These are phyloP conservation scores for Scotopteryx bipunctaria DNA, from an alignment of 2,888 invertebrate genomes.

Conservation along the genomic window DNA sequence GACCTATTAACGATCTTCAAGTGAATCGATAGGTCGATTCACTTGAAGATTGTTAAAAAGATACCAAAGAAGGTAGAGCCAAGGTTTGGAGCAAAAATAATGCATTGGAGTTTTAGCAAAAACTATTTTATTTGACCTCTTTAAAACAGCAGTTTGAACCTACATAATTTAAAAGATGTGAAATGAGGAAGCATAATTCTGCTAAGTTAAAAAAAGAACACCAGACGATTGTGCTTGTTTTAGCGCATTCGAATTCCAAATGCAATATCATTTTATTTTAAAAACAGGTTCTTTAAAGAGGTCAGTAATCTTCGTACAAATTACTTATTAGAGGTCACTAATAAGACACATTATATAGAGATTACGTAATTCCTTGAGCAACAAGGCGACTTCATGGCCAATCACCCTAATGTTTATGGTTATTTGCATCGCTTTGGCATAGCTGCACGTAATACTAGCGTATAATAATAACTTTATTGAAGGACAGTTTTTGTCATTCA, in stretches of 20 bases:
- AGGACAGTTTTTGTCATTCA: slow-evolving; percentile 1
- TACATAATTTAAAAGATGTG: background rate
- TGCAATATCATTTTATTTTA: no score
- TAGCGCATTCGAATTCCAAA: no score
- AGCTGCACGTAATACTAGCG: background rate
- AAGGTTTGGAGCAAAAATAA: no score
- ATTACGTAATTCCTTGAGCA: slow-evolving; percentile 10
- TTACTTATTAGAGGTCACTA: background rate
- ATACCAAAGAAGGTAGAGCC: no score
- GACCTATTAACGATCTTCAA: no score
- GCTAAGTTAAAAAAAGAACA: background rate
- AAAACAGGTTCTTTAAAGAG: background rate
- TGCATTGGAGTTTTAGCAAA: no score
- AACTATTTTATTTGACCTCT: no score
- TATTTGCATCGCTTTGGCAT: slow-evolving; percentile 2
- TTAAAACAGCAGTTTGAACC: no score
- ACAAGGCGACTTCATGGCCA: slow-evolving; percentile 16
- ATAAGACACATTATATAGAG: slow-evolving; percentile 2
- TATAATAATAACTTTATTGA: slow-evolving; percentile 7
- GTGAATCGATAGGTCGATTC: no score
- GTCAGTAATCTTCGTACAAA: background rate
- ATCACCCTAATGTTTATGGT: slow-evolving; percentile 9
- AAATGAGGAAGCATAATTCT: background rate
- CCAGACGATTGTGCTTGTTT: no score
- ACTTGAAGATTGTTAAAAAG: no score